phyloP scores from a whole-genome alignment of 2,797 vertebrate species.

The Sternarchorhynchus goeldii region DNA sequence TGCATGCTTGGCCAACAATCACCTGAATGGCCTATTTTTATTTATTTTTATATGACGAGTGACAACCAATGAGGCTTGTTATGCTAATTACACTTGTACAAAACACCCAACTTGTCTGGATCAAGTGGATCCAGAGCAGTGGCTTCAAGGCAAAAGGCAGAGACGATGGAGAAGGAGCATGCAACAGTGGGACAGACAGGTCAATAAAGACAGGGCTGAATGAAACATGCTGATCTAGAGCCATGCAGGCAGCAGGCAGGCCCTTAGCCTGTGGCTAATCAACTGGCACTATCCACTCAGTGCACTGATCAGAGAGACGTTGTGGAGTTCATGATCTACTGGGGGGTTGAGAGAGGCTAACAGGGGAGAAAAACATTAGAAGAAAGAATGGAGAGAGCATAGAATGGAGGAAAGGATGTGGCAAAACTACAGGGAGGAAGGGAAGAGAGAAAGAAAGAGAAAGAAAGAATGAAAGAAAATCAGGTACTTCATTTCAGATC shows the following conservation, averaged over 20 bases:
- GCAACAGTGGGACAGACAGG: slow-evolving; percentile 18
- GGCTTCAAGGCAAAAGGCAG: slow-evolving; percentile 22
- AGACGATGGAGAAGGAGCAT: slow-evolving; percentile 19
- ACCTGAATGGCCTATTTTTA: too few species aligned
- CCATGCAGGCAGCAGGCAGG: slow-evolving; percentile 34
- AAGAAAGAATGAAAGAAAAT: background rate
- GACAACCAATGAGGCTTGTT: too few species aligned
- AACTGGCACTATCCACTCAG: slow-evolving; percentile 46
- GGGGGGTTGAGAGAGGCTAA: background rate
- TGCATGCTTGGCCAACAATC: too few species aligned
- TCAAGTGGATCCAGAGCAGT: slow-evolving; percentile 4
- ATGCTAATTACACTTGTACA: too few species aligned
- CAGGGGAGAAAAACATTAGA: background rate
- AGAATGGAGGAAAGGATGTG: background rate
- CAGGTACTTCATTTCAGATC: background rate
- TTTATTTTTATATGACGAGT: too few species aligned
- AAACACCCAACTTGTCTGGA: too few species aligned
- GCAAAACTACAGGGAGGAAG: too few species aligned
- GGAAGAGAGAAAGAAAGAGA: background rate
- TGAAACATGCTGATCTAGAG: slow-evolving; percentile 47
- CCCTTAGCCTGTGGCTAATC: slow-evolving; percentile 48
- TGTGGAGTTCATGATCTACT: slow-evolving; percentile 10
- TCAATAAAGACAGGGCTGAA: slow-evolving; percentile 45
- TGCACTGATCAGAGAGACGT: slow-evolving; percentile 4
- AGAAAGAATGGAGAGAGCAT: background rate